Base-by-base conservation (phyloP, 53 echinoderm and acorn worm genomes). In the Pentamera pediparva region DNA sequence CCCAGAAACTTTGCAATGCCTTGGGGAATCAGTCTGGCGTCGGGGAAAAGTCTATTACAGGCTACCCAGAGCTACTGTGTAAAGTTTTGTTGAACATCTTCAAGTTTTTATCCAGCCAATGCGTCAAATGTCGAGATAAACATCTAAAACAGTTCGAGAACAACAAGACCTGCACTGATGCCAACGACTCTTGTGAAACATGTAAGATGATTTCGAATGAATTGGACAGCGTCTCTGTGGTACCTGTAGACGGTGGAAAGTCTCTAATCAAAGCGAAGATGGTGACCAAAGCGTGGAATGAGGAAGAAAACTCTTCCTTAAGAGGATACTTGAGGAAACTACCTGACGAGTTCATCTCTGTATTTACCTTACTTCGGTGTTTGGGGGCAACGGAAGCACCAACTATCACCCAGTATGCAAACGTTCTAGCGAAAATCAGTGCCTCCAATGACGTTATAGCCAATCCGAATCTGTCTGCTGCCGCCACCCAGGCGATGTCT, bases 341-440 rank as follows among this genome's bases (percentile, higher is more conserved):
- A 6, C 76, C 58, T 4, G 83, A 83, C 41, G 57, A 51, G 13
- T 76, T 52, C 5, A 61, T 65, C 36, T 52, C 70, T 26, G 43
- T 22, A 32, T 47, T 58, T 34, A 31, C 31, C 37, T 2, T 76
- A 1, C 49, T 83, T 25, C 51, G 26, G 5, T 29, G 67, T 3
- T 18, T 83, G 35, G 83, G 83, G 9, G 69, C 69, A 39, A 83
- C 76, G n/a, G 67, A 37, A 18, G 56, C 35, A 64, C 76, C 83
- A 34, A 31, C 83, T 7, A 35, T 76, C 27, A 31, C 32, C 5
- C 83, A 83, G 59, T 76, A 76, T 76, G 76, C 83, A 13, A 35
- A 5, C 29, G 77, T 83, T 67, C 47, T 83, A 13, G 29, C 49
- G 37, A 32, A 47, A 26, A 33, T 83, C 5, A 57, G 32, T 8